Base-by-base conservation (phyloP, 2,113 vertebrate genomes). In the Atractosteus spatula region DNA sequence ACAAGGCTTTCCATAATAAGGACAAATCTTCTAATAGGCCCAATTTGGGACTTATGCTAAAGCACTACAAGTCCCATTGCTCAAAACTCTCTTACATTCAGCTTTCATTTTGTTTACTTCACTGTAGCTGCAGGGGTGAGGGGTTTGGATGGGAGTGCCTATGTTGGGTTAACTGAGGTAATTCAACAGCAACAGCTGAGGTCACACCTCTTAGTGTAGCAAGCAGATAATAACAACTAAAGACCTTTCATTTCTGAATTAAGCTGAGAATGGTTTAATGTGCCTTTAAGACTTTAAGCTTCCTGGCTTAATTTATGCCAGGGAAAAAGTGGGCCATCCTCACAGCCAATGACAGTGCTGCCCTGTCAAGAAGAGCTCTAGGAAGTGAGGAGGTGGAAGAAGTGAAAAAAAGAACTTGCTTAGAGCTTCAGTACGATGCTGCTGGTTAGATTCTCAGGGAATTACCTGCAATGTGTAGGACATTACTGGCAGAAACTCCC, bases 181-280 rank as follows among this genome's bases (percentile, higher is more conserved):
- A 12, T 59, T n/a, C 11, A 12, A 14, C 13, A 4, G 3, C 56
- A 59, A 12, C 12, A 10, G 10, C 47, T 10, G 10, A 51, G 47
- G 47, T 51, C 47, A 51, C 47, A 5, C 5, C 47, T 51, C 47
- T 51, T 10, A 7, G 47, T 51, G 47, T 10, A 51, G 47, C 5
- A 8, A 59, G 56, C 56, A 59, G 56, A 59, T 59, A 12, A 59
- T 59, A 59, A 14, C 56, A 12, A 12, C 13, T 59, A 59, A 59
- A 59, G 11, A 59, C 56, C 56, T 59, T 59, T 59, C 7, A 4
- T 59, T 12, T 59, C 56, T 59, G 56, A 59, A 59, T 59, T 59
- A 59, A 59, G 12, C 56, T 59, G 56, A 12, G n/a, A 59, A 59
- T 51, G 56, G 56, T 59, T 59, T 59, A 59, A 59, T 59, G 47